These are phyloP conservation scores for Callyntrura guangdongensis DNA, from an alignment of 2,888 invertebrate species.

Conservation along the genomic window DNA sequence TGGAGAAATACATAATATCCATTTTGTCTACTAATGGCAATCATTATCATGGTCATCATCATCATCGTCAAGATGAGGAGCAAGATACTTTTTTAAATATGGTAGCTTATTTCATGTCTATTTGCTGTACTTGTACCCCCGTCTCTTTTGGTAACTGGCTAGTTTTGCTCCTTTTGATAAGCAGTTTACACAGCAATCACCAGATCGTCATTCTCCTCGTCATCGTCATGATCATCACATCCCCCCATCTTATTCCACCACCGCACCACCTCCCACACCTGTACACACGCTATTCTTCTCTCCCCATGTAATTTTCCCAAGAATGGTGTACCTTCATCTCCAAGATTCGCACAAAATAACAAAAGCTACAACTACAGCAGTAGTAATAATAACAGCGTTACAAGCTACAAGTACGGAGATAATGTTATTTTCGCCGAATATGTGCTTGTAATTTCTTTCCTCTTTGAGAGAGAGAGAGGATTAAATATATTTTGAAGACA, in stretches of 20 bases:
- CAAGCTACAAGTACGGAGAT: neutral
- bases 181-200: neutral
- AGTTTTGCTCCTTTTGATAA: neutral
- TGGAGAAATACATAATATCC: neutral
- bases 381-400: neutral
- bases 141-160: neutral
- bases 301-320: constrained; percentile 20
- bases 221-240: neutral
- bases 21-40: constrained; percentile 29
- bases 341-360: neutral
- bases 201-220: neutral
- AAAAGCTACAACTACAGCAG: neutral
- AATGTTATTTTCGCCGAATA: neutral
- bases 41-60: constrained; percentile 4
- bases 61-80: neutral
- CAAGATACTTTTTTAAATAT: neutral
- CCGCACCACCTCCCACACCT: neutral
- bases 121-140: neutral
- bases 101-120: neutral
- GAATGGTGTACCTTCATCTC: too few species aligned
- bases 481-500: constrained; percentile 7
- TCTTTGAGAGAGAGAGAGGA: neutral
- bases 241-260: neutral
- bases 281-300: neutral
- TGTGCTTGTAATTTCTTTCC: constrained; percentile 8